phyloP scores from a whole-genome alignment of 2,113 vertebrate species.

The Solea senegalensis region DNA sequence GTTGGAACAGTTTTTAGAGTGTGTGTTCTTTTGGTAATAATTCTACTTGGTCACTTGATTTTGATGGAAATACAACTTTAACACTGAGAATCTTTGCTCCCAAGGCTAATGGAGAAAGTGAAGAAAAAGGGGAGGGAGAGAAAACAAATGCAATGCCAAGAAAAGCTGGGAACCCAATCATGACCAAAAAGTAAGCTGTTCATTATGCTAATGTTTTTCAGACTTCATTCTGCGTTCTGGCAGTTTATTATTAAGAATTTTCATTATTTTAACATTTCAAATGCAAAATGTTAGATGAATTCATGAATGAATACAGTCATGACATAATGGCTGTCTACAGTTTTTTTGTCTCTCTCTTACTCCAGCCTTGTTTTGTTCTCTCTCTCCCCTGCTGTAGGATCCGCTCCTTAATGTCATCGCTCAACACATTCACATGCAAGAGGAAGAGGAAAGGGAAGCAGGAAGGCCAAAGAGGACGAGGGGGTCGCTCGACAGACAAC shows the following conservation, averaged over 20 bases:
- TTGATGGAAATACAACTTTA: background rate
- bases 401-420: slow-evolving; percentile 86
- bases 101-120: slow-evolving; percentile 27
- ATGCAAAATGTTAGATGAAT: background rate
- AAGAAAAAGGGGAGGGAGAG: slow-evolving; percentile 49
- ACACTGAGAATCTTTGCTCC: slow-evolving; percentile 18
- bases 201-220: background rate
- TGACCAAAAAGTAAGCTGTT: slow-evolving; percentile 87
- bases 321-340: background rate
- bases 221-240: background rate
- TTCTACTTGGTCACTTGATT: background rate
- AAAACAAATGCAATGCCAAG: slow-evolving; percentile 80
- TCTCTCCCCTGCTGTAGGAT: slow-evolving; percentile 80
- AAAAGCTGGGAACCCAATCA: slow-evolving; percentile 86
- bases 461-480: slow-evolving; percentile 40
- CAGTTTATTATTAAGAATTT: background rate
- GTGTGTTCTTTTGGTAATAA: background rate
- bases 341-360: slow-evolving; percentile 10
- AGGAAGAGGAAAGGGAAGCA: slow-evolving; percentile 84
- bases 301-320: background rate
- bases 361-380: slow-evolving; percentile 12
- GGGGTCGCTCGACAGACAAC: slow-evolving; percentile 62
- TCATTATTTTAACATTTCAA: background rate
- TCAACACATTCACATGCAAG: slow-evolving; percentile 80
- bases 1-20: accelerated